Evolutionary conservation across 2,113 vertebrate genomes (phyloP).

Genomic region (Microcebus ravelobensis): DNA sequence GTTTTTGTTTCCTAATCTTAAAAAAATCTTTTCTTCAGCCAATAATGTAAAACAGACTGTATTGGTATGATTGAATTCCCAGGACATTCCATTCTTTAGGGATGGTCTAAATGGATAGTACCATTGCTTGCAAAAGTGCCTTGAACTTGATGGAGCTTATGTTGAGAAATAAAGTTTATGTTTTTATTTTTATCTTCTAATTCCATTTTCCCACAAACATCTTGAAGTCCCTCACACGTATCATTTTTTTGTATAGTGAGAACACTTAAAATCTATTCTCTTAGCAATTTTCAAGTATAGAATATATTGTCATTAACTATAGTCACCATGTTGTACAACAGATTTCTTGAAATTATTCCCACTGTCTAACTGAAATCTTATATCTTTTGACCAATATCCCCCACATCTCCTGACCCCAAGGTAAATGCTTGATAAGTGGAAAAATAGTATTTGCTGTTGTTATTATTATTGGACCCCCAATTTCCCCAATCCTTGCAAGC

Average conservation of each 20-base stretch:
- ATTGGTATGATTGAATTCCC: not conserved
- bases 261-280: not conserved
- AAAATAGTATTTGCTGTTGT: not conserved
- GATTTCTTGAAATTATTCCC: not conserved
- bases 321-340: not conserved
- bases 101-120: not conserved
- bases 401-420: not conserved
- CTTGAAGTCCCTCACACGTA: not conserved
- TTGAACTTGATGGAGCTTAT: not conserved
- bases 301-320: not conserved
- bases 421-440: not conserved
- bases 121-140: not conserved
- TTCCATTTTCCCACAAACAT: not conserved
- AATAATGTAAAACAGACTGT: not conserved
- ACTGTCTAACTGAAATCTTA: not conserved
- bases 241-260: not conserved
- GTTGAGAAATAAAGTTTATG: not conserved
- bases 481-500: not conserved
- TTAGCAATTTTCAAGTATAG: not conserved
- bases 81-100: not conserved
- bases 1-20: not conserved
- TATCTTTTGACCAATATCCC: not conserved
- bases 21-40: not conserved
- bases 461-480: not conserved
- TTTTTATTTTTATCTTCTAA: not conserved